Evolutionary conservation across 2,797 vertebrate species (phyloP).

Genomic region (Sparidentex hasta): DNA sequence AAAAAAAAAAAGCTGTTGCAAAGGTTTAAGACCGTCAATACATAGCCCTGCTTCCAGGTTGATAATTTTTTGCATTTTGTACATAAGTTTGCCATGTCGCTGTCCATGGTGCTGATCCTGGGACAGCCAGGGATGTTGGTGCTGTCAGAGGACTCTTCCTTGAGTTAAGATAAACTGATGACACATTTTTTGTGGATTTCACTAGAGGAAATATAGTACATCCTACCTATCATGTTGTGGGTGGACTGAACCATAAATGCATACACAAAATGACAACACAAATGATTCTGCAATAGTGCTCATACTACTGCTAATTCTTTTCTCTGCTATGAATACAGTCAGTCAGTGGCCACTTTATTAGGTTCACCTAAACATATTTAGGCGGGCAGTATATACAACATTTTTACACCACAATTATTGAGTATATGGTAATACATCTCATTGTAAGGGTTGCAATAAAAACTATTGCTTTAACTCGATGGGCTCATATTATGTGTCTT

Average conservation of each 20-base stretch:
- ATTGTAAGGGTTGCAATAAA: constrained; percentile 12
- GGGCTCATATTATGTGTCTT: not conserved
- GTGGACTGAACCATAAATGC: not conserved
- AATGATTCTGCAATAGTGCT: not conserved
- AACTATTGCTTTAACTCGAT: constrained; percentile 13
- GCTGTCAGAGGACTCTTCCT: constrained; percentile 24
- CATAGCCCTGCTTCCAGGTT: constrained; percentile 8
- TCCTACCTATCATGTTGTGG: not conserved
- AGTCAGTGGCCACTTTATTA: not conserved
- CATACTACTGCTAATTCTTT: not conserved
- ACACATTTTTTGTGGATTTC: not conserved
- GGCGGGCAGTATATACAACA: no score
- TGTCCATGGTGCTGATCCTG: constrained; percentile 78
- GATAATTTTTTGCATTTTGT: constrained; percentile 42
- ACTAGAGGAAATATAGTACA: not conserved
- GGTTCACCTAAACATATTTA: not conserved
- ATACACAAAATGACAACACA: not conserved
- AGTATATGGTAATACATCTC: no score
- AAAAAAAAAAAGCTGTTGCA: constrained; percentile 13
- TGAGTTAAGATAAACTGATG: constrained; percentile 23
- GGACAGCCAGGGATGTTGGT: constrained; percentile 17
- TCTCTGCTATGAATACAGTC: not conserved
- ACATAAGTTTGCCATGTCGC: constrained; percentile 46
- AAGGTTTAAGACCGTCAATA: constrained; percentile 13
- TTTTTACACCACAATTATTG: no score